These are phyloP conservation scores for Scelioninae gen. 2 DNA, from an alignment of 2,888 invertebrate genomes.

Conservation along the genomic window DNA sequence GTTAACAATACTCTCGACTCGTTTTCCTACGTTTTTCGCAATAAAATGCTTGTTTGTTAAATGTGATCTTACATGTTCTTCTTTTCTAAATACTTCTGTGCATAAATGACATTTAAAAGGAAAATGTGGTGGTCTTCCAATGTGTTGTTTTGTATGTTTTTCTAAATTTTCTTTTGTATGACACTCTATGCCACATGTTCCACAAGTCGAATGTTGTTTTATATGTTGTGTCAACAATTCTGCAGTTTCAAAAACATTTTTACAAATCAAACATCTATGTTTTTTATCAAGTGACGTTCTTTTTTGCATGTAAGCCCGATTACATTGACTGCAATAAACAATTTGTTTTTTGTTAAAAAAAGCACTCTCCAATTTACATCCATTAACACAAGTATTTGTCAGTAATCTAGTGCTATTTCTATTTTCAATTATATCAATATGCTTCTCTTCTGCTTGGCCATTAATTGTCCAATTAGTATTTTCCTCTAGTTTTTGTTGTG, in stretches of 20 bases:
- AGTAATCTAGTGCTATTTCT: neutral
- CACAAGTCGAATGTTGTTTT: conserved; percentile 68
- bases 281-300: conserved; percentile 39
- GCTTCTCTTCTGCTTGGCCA: neutral
- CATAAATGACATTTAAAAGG: conserved; percentile 70
- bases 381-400: conserved; percentile 41
- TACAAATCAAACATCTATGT: conserved; percentile 64
- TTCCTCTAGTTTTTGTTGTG: too few species aligned
- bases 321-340: conserved; percentile 36
- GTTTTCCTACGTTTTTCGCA: conserved; percentile 5
- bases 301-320: conserved; percentile 62
- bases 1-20: conserved; percentile 7
- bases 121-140: conserved; percentile 64
- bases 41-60: conserved; percentile 52
- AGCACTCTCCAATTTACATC: conserved; percentile 41
- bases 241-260: conserved; percentile 59
- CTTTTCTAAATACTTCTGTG: conserved; percentile 64
- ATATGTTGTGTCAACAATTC: conserved; percentile 64
- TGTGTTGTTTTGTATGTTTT: conserved; percentile 62
- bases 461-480: too few species aligned
- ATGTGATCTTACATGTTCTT: conserved; percentile 65
- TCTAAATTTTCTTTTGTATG: conserved; percentile 42
- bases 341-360: conserved; percentile 33
- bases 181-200: conserved; percentile 62
- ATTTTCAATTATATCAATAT: neutral